phyloP scores from a whole-genome alignment of 2,888 invertebrate species.

The Pachycephus smyrnensis region DNA sequence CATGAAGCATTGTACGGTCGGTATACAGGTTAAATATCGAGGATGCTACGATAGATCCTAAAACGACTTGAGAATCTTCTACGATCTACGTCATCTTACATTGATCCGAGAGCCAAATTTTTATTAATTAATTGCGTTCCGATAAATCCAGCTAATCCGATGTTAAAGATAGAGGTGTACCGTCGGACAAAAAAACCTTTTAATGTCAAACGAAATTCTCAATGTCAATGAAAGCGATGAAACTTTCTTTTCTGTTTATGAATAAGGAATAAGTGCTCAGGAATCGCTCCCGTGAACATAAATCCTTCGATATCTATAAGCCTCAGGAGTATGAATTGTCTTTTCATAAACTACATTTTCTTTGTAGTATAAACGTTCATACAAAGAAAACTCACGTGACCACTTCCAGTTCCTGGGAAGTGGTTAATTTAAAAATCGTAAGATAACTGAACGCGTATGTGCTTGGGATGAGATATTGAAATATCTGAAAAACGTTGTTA shows the following conservation, averaged over 20 bases:
- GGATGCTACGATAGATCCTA: neutral
- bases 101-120: neutral
- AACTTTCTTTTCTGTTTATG: neutral
- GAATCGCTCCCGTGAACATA: neutral
- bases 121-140: neutral
- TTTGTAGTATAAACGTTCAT: neutral
- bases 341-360: neutral
- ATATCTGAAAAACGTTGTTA: neutral
- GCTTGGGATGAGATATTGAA: neutral
- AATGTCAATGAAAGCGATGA: neutral
- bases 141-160: neutral
- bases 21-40: neutral
- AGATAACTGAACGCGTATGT: neutral
- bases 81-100: neutral
- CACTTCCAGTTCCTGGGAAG: neutral
- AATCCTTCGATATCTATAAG: neutral
- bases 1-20: conserved; percentile 29
- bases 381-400: neutral
- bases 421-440: neutral
- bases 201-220: no score
- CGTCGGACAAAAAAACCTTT: neutral
- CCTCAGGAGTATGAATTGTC: neutral
- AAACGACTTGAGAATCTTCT: neutral
- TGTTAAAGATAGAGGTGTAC: neutral
- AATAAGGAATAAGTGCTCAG: neutral